Conservation (phyloP, 2,797 vertebrate species). For the Sebastolobus alascanus region DNA sequence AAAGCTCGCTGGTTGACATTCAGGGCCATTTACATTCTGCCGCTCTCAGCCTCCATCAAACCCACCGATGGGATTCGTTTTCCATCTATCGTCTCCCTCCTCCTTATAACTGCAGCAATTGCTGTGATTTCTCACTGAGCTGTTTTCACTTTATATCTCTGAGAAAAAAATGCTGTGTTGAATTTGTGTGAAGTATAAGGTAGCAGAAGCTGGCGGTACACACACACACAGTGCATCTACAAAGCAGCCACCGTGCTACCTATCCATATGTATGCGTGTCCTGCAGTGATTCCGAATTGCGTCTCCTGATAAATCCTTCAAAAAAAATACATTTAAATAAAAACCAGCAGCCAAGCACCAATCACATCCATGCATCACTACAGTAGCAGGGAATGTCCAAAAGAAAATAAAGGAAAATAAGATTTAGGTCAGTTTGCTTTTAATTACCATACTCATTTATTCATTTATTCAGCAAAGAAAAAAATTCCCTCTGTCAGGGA, state of each 20-base stretch:
- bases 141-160: conserved; percentile 50
- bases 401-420: conserved; percentile 47
- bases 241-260: conserved; percentile 29
- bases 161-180: conserved; percentile 33
- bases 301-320: conserved; percentile 51
- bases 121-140: conserved; percentile 62
- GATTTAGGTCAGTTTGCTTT: conserved; percentile 85
- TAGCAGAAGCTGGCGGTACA: conserved; percentile 30
- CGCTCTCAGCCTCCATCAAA: conserved; percentile 50
- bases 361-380: conserved; percentile 16
- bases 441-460: conserved; percentile 87
- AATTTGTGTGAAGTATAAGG: conserved; percentile 54
- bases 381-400: conserved; percentile 60
- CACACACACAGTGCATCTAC: conserved; percentile 29
- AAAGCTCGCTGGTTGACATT: conserved; percentile 58
- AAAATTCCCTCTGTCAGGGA: conserved; percentile 75
- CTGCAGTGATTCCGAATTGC: conserved; percentile 50
- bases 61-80: conserved; percentile 28
- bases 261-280: conserved; percentile 57
- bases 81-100: conserved; percentile 31
- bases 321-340: conserved; percentile 39
- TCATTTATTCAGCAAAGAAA: conserved; percentile 84
- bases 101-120: conserved; percentile 30
- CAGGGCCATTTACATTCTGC: conserved; percentile 58
- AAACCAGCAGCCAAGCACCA: conserved; percentile 25